A percentile compares a stretch with the other conserved stretches of the same genome.
Conservation (phyloP, 2,888 invertebrate genomes). For the Lypha dubia region DNA sequence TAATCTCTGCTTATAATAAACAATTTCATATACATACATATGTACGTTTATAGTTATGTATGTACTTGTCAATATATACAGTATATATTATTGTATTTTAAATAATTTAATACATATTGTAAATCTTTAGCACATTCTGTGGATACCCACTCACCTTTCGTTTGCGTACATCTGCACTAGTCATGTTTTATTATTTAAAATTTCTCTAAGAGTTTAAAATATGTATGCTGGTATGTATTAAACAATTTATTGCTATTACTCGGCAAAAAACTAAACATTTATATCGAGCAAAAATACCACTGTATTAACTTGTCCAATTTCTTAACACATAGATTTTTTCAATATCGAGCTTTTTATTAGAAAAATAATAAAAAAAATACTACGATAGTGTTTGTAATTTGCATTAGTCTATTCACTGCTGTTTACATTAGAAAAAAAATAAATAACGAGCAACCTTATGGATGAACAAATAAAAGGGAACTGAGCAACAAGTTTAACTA, state of each 20-base stretch:
- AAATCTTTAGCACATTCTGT: not conserved
- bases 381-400: conserved; percentile 11
- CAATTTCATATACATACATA: not conserved
- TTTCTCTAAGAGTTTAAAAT: conserved; percentile 23
- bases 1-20: too few species aligned
- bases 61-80: too few species aligned
- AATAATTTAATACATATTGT: too few species aligned
- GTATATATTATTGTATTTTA: too few species aligned
- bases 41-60: not conserved
- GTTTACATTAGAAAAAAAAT: not conserved
- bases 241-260: not conserved
- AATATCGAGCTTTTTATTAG: conserved; percentile 29
- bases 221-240: not conserved
- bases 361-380: conserved; percentile 35
- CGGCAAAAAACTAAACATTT: conserved; percentile 13
- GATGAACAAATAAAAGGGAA: conserved; percentile 44
- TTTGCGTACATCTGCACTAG: conserved; percentile 79
- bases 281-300: not conserved
- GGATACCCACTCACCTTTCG: conserved; percentile 79
- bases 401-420: conserved; percentile 17
- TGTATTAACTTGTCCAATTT: conserved; percentile 7
- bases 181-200: conserved; percentile 73
- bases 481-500: conserved; percentile 56
- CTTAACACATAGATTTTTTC: not conserved
- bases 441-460: conserved; percentile 33